Percentiles rank a stretch among this genome's conserved stretches.
phyloP scores from a whole-genome alignment of 2,797 vertebrate species.

The Pelodytes ibericus region DNA sequence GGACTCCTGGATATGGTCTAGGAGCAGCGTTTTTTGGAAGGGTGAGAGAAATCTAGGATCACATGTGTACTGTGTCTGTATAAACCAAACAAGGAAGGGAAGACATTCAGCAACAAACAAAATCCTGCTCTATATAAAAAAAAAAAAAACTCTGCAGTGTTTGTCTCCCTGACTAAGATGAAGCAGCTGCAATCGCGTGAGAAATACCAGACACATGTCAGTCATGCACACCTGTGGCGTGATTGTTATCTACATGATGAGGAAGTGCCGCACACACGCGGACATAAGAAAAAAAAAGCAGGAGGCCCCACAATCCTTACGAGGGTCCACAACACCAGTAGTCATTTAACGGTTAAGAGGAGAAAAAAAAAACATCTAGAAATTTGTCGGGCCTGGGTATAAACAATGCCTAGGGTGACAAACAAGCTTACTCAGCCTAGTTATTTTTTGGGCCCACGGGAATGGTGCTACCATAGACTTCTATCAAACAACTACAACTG shows the following conservation, averaged over 20 bases:
- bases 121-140: not conserved
- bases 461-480: no score
- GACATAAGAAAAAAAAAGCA: no score
- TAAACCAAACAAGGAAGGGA: not conserved
- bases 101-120: not conserved
- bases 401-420: no score
- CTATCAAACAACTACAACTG: no score
- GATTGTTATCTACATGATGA: slow-evolving; percentile 20
- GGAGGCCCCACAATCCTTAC: not conserved
- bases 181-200: slow-evolving; percentile 8
- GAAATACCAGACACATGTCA: slow-evolving; percentile 24
- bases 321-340: no score
- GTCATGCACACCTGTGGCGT: slow-evolving; percentile 21
- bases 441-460: no score
- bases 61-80: not conserved
- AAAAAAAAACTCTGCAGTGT: not conserved
- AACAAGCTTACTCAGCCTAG: no score
- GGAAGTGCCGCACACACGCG: not conserved
- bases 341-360: no score
- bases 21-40: not conserved
- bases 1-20: not conserved
- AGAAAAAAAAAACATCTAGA: no score
- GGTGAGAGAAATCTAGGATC: not conserved
- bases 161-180: slow-evolving; percentile 20
- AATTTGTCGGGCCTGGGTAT: no score